These are phyloP conservation scores for Turdus rufiventris DNA, from an alignment of 2,113 vertebrate genomes.

Conservation along the genomic window DNA sequence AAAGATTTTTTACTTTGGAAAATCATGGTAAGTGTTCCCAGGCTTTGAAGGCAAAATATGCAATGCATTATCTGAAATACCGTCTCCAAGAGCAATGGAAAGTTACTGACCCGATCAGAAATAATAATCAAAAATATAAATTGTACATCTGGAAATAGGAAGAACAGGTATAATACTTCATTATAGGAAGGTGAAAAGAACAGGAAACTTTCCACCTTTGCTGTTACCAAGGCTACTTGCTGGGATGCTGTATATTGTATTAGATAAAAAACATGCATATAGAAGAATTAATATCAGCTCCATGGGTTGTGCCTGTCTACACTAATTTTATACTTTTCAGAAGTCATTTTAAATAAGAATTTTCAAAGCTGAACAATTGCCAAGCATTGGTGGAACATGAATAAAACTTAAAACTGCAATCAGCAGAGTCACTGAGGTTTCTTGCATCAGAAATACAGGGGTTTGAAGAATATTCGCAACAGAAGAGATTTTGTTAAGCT, in stretches of 20 bases:
- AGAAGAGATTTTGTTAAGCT: background rate
- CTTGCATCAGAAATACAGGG: background rate
- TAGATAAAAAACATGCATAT: background rate
- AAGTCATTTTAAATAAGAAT: background rate
- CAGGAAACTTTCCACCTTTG: background rate
- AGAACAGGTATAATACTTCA: background rate
- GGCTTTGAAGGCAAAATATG: background rate
- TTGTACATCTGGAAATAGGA: background rate
- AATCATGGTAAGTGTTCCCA: background rate
- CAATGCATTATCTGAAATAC: background rate
- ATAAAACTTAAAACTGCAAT: background rate
- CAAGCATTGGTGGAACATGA: background rate
- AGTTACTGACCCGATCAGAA: background rate
- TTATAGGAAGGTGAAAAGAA: background rate
- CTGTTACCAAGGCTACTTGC: background rate
- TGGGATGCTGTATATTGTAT: background rate
- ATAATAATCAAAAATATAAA: background rate
- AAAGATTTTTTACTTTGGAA: background rate
- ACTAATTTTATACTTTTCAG: background rate
- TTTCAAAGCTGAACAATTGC: background rate
- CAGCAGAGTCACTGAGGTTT: background rate
- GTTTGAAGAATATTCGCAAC: rapidly evolving
- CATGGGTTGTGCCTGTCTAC: rapidly evolving
- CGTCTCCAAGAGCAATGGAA: background rate
- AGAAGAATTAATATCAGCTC: background rate